phyloP scores from a whole-genome alignment of 2,113 vertebrate species.

The Todiramphus chloris region DNA sequence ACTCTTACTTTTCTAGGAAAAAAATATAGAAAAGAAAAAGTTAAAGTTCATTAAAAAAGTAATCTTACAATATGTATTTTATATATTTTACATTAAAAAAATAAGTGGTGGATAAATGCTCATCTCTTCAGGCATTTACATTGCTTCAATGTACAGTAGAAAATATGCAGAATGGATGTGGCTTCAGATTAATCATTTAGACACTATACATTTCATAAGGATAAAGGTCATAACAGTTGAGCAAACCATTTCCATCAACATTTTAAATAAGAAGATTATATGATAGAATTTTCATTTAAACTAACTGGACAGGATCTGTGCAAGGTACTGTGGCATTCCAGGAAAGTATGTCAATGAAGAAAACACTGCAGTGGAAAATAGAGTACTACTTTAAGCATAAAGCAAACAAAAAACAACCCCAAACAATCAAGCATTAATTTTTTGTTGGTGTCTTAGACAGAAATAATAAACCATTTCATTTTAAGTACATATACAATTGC shows the following conservation, averaged over 20 bases:
- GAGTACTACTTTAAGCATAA: background rate
- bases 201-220: slow-evolving; percentile 62
- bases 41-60: background rate
- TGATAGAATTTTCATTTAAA: slow-evolving; percentile 46
- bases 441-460: background rate
- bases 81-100: background rate
- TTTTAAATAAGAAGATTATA: slow-evolving; percentile 40
- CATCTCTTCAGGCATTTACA: background rate
- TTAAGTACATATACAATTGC: background rate
- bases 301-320: background rate
- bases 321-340: background rate
- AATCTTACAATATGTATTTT: background rate
- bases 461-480: background rate
- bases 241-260: slow-evolving; percentile 55
- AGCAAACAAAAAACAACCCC: background rate
- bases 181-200: slow-evolving; percentile 52
- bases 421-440: background rate
- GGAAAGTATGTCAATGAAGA: background rate
- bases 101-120: background rate
- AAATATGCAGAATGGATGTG: slow-evolving; percentile 2
- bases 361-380: background rate
- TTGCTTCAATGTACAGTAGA: background rate
- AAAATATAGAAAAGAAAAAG: background rate
- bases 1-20: background rate
- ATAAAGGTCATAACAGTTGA: slow-evolving; percentile 63